Conservation (phyloP, 2,113 vertebrate genomes). For the Mustela lutreola region DNA sequence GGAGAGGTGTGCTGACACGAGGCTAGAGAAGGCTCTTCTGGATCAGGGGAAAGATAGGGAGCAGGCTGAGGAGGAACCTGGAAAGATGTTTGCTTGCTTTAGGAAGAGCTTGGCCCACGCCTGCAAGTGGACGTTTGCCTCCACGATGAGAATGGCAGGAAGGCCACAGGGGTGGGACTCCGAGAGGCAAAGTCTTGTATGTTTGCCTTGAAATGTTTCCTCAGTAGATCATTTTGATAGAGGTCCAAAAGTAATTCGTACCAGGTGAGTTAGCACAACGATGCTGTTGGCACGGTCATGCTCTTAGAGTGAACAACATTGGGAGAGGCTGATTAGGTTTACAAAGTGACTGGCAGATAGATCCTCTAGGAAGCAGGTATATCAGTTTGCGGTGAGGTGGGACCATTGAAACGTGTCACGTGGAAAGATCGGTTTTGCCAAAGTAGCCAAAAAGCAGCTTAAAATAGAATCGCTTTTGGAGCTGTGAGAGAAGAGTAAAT, state of each 20-base stretch:
- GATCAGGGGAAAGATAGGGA: neutral
- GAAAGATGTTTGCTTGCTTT: neutral
- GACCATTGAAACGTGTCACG: neutral
- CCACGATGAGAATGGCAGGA: neutral
- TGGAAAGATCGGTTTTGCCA: slow-evolving; percentile 30
- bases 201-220: neutral
- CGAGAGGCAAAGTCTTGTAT: neutral
- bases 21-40: neutral
- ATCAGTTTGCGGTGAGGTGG: neutral
- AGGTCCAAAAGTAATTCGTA: neutral
- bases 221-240: neutral
- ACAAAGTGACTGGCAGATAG: neutral
- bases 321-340: neutral
- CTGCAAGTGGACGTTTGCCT: neutral
- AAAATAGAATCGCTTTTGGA: slow-evolving; percentile 53
- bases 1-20: rapidly evolving
- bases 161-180: neutral
- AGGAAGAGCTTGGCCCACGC: neutral
- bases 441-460: neutral
- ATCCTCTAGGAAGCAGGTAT: neutral
- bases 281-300: neutral
- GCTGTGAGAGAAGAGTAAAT: slow-evolving; percentile 32
- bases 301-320: neutral
- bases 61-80: too few relatives aligned
- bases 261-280: neutral